A percentile compares a stretch with the other conserved stretches of the same genome.
Conservation (phyloP, 2,888 invertebrate genomes). For the Luperina nickerlii region DNA sequence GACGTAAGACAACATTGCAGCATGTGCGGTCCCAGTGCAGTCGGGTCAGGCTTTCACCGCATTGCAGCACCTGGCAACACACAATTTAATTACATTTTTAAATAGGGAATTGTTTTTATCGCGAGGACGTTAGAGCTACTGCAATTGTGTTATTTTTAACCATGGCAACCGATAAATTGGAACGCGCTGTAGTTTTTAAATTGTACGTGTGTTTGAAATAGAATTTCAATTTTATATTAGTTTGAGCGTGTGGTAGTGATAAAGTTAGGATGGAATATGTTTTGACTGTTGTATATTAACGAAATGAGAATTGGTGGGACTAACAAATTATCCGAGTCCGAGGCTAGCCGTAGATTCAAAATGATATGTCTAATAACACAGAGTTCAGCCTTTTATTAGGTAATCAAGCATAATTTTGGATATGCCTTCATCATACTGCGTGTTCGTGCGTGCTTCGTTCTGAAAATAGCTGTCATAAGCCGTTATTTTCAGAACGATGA, state of each 20-base stretch:
- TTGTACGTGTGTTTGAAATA: neutral
- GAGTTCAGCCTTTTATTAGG: constrained; percentile 10
- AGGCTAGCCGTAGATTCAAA: neutral
- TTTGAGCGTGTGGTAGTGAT: neutral
- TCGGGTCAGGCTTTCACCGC: constrained; percentile 52
- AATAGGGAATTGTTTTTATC: constrained; percentile 32
- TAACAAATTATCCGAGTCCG: constrained; percentile 9
- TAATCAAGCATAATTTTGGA: neutral
- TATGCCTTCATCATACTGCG: neutral
- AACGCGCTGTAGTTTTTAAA: neutral
- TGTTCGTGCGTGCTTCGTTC: no score
- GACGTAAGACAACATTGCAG: constrained; percentile 50
- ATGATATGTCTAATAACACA: constrained; percentile 4
- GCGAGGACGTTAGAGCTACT: constrained; percentile 2
- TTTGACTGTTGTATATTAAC: neutral
- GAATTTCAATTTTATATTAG: constrained; percentile 9
- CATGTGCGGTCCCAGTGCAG: constrained; percentile 39
- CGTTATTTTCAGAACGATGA: neutral
- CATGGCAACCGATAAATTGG: constrained; percentile 11
- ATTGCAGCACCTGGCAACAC: constrained; percentile 54
- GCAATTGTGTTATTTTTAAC: constrained; percentile 24
- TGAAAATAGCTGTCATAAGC: no score
- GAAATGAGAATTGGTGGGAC: constrained; percentile 24
- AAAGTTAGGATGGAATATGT: neutral
- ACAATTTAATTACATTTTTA: constrained; percentile 50